A percentile compares a stretch with the other conserved stretches of the same genome.
These are phyloP conservation scores for Thaumatotibia leucotreta DNA, from an alignment of 1,140 invertebrate genomes.

Conservation along the genomic window DNA sequence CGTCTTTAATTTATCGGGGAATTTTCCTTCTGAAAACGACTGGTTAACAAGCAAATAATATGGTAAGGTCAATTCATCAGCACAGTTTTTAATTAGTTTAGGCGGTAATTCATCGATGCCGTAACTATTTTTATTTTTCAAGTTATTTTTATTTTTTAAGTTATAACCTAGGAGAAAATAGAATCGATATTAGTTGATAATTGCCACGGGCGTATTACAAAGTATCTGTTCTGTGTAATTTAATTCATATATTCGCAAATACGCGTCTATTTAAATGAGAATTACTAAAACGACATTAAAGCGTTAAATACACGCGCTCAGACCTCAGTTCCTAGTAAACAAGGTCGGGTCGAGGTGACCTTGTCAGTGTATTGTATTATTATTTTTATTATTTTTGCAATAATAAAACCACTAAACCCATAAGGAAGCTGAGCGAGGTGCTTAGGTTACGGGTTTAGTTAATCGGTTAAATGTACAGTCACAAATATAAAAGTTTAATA, in stretches of 20 bases:
- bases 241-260: slow-evolving; percentile 4
- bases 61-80: too few relatives aligned
- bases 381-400: slow-evolving; percentile 45
- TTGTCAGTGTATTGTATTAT: slow-evolving; percentile 60
- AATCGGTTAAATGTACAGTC: too few relatives aligned
- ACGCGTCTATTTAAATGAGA: slow-evolving; percentile 20
- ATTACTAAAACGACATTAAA: slow-evolving; percentile 19
- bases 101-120: too few relatives aligned
- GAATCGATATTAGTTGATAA: neutral
- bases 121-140: too few relatives aligned
- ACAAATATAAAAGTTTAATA: too few relatives aligned
- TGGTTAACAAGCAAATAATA: too few relatives aligned
- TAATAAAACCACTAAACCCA: slow-evolving; percentile 59
- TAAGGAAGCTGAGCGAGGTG: slow-evolving; percentile 56
- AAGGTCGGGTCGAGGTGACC: slow-evolving; percentile 65
- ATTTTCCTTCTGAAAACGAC: too few relatives aligned
- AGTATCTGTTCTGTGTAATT: neutral
- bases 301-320: slow-evolving; percentile 47
- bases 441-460: too few relatives aligned
- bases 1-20: too few relatives aligned
- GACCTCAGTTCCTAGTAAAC: slow-evolving; percentile 67
- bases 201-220: neutral
- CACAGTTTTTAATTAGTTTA: too few relatives aligned
- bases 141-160: too few relatives aligned
- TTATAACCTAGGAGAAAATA: neutral